A percentile compares a stretch with the other conserved stretches of the same genome.
These are phyloP conservation scores for Drosophila teissieri DNA, from an alignment of 1,140 invertebrate genomes.

Conservation along the genomic window DNA sequence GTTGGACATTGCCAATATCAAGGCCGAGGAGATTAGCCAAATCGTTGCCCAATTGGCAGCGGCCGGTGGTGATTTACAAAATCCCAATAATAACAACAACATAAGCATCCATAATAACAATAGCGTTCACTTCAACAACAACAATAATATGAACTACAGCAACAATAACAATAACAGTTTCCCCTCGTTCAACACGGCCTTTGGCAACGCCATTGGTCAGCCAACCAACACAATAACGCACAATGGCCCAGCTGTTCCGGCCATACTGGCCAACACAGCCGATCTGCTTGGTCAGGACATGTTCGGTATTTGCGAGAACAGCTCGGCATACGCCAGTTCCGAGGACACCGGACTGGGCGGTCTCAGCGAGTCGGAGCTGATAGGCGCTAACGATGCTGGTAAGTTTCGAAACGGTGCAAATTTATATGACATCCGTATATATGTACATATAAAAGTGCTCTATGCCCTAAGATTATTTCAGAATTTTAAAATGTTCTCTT, in stretches of 20 bases:
- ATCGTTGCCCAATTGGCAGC: slow-evolving; percentile 72
- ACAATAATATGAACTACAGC: slow-evolving; percentile 38
- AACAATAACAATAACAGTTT: slow-evolving; percentile 59
- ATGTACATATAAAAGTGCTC: too few relatives aligned
- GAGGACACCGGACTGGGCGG: slow-evolving; percentile 86
- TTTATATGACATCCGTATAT: neutral
- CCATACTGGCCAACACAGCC: slow-evolving; percentile 55
- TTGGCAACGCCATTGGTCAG: slow-evolving; percentile 58
- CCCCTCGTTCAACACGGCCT: slow-evolving; percentile 69
- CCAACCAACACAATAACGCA: slow-evolving; percentile 29
- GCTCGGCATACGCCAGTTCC: slow-evolving; percentile 86
- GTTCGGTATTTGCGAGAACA: slow-evolving; percentile 85
- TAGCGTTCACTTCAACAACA: slow-evolving; percentile 55
- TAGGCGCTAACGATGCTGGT: slow-evolving; percentile 82
- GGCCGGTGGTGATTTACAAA: slow-evolving; percentile 38
- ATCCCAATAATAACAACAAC: slow-evolving; percentile 64
- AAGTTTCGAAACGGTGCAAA: slow-evolving; percentile 3
- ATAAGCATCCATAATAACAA: slow-evolving; percentile 57
- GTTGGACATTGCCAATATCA: slow-evolving; percentile 57
- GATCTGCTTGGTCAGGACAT: slow-evolving; percentile 75
- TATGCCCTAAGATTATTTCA: neutral
- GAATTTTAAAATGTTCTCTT: slow-evolving; percentile 4
- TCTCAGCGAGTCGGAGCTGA: slow-evolving; percentile 86
- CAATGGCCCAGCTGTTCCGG: slow-evolving; percentile 4
- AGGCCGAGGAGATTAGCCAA: slow-evolving; percentile 72